These are phyloP conservation scores for Polyommatus iphigenia DNA, from an alignment of 2,888 invertebrate genomes.

Conservation along the genomic window DNA sequence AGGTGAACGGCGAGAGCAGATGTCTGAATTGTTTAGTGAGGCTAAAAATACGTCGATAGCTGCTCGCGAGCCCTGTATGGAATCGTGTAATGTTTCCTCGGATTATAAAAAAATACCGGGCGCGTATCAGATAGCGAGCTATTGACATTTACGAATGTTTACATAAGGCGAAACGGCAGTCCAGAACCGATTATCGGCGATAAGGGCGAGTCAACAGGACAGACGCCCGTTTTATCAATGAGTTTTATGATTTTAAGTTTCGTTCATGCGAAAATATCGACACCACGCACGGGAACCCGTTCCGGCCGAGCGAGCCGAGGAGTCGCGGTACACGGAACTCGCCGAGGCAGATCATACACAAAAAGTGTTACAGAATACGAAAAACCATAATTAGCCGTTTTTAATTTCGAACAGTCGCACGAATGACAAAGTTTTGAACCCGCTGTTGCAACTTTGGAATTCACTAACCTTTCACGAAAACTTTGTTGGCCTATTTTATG, in stretches of 20 bases:
- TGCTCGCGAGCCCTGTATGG: slow-evolving; percentile 59
- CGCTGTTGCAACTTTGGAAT: slow-evolving; percentile 29
- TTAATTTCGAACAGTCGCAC: not conserved
- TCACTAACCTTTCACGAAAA: slow-evolving; percentile 34
- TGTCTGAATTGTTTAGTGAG: slow-evolving; percentile 72
- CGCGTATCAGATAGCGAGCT: slow-evolving; percentile 71
- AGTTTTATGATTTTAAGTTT: slow-evolving; percentile 53
- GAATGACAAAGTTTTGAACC: slow-evolving; percentile 17
- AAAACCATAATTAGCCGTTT: slow-evolving; percentile 15
- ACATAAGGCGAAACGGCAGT: slow-evolving; percentile 78
- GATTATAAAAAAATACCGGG: slow-evolving; percentile 61
- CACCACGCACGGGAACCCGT: slow-evolving; percentile 41
- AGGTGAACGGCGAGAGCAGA: slow-evolving; percentile 70
- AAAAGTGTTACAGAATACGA: slow-evolving; percentile 3
- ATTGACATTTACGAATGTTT: slow-evolving; percentile 73
- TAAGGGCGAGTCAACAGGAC: slow-evolving; percentile 67
- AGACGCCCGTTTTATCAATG: slow-evolving; percentile 72
- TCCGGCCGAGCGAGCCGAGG: slow-evolving; percentile 40
- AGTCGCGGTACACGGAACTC: slow-evolving; percentile 35
- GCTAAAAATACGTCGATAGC: slow-evolving; percentile 66
- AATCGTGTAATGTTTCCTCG: slow-evolving; percentile 59
- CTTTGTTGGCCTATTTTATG: slow-evolving; percentile 31
- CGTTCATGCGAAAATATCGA: slow-evolving; percentile 63
- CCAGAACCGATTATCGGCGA: slow-evolving; percentile 72
- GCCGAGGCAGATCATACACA: slow-evolving; percentile 9